phyloP scores from a whole-genome alignment of 1,140 invertebrate species.

The Megathymus violae region DNA sequence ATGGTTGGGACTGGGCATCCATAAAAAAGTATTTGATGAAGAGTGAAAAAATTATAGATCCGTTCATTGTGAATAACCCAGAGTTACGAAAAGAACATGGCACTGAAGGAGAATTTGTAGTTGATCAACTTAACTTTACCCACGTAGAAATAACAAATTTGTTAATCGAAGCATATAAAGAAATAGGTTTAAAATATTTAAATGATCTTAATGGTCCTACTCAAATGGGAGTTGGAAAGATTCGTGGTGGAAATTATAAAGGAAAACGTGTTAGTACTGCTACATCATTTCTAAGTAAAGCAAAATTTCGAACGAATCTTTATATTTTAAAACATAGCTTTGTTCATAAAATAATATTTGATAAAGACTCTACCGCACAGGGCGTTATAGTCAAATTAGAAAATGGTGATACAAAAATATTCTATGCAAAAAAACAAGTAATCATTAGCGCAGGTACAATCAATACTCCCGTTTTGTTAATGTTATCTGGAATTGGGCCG shows the following conservation, averaged over 20 bases:
- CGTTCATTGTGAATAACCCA: constrained; percentile 58
- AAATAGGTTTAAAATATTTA: constrained; percentile 67
- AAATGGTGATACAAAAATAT: constrained; percentile 73
- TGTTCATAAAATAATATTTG: constrained; percentile 56
- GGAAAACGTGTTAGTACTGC: constrained; percentile 87
- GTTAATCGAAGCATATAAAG: constrained; percentile 72
- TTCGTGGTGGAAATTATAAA: constrained; percentile 71
- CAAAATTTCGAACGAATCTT: constrained; percentile 86
- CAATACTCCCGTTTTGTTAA: constrained; percentile 86
- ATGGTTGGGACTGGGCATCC: constrained; percentile 87
- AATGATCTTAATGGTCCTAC: constrained; percentile 78
- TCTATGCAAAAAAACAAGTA: constrained; percentile 87
- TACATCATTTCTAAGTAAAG: constrained; percentile 85
- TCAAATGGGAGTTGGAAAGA: constrained; percentile 79
- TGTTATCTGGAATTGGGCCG: constrained; percentile 72
- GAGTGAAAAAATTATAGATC: constrained; percentile 73
- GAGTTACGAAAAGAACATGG: constrained; percentile 65
- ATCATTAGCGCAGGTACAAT: constrained; percentile 89
- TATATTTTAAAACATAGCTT: constrained; percentile 84
- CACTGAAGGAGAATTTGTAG: constrained; percentile 62
- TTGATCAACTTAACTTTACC: constrained; percentile 69
- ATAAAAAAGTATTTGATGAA: constrained; percentile 88
- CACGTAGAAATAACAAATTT: constrained; percentile 57
- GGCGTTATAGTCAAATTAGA: constrained; percentile 59
- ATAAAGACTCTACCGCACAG: constrained; percentile 44